Evolutionary conservation across 2,797 vertebrate species (phyloP).

Genomic region (Schizothorax lantsangensis): DNA sequence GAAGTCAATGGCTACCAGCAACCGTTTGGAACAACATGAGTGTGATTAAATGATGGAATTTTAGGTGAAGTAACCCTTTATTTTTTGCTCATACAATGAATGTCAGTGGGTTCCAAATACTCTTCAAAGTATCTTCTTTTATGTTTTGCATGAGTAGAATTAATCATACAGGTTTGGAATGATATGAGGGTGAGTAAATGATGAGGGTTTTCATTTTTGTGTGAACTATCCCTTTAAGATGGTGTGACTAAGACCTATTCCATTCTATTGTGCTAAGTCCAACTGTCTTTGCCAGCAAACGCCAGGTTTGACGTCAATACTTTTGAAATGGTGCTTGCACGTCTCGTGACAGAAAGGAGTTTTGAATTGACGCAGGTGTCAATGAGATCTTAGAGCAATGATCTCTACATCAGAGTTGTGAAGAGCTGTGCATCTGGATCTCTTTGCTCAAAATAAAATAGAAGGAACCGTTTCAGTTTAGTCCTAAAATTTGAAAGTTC

Average conservation of each 20-base stretch:
- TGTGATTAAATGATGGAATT: too few relatives aligned
- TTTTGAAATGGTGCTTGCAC: background rate
- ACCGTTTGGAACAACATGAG: too few relatives aligned
- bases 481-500: background rate
- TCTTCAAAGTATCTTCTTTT: background rate
- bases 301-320: background rate
- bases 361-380: background rate
- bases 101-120: too few relatives aligned
- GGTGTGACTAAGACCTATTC: background rate
- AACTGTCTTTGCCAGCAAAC: background rate
- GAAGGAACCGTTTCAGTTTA: background rate
- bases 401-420: background rate
- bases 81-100: too few relatives aligned
- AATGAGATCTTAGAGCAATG: background rate
- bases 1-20: too few relatives aligned
- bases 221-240: background rate
- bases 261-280: background rate
- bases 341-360: background rate
- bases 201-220: background rate
- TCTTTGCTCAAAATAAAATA: background rate
- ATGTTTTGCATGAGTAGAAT: background rate
- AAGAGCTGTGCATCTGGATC: background rate
- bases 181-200: background rate
- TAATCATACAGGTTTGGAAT: background rate
- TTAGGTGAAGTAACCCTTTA: too few relatives aligned